Evolutionary conservation across 2,888 invertebrate genomes (phyloP).

Genomic region (Netelia fuscicornis): DNA sequence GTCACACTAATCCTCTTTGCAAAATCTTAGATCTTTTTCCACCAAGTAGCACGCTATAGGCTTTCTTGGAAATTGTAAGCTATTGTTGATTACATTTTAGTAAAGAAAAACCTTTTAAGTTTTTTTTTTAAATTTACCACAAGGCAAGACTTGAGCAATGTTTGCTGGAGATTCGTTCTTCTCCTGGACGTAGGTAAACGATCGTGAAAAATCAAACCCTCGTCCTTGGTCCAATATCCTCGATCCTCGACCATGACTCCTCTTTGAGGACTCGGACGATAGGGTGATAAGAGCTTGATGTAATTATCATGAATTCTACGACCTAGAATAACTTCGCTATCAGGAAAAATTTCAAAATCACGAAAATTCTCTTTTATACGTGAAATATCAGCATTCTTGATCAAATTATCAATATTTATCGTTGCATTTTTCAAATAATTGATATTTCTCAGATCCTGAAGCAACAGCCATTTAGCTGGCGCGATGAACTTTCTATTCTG

Average conservation of each 20-base stretch:
- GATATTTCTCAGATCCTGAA: constrained; percentile 70
- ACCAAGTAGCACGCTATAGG: not conserved
- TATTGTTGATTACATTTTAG: not conserved
- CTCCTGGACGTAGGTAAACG: constrained; percentile 74
- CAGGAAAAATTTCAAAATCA: constrained; percentile 74
- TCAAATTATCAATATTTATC: constrained; percentile 16
- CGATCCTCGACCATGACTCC: constrained; percentile 75
- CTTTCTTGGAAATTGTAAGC: not conserved
- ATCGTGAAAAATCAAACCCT: constrained; percentile 69
- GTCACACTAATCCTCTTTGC: not conserved
- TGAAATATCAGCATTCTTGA: constrained; percentile 43
- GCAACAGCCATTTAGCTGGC: constrained; percentile 78
- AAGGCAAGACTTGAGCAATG: constrained; percentile 76
- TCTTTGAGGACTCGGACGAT: constrained; percentile 74
- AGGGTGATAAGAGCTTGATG: constrained; percentile 74
- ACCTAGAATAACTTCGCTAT: constrained; percentile 77
- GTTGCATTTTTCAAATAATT: constrained; percentile 7
- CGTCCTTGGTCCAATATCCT: constrained; percentile 74
- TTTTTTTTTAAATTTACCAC: constrained; percentile 71
- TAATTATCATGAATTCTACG: constrained; percentile 60
- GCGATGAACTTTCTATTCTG: constrained; percentile 73
- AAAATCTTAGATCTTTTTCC: not conserved
- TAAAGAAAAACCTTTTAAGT: not conserved
- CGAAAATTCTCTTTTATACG: constrained; percentile 66
- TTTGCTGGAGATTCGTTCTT: constrained; percentile 75